Conservation (phyloP, 1,140 invertebrate genomes). For the Phocides pigmalion region DNA sequence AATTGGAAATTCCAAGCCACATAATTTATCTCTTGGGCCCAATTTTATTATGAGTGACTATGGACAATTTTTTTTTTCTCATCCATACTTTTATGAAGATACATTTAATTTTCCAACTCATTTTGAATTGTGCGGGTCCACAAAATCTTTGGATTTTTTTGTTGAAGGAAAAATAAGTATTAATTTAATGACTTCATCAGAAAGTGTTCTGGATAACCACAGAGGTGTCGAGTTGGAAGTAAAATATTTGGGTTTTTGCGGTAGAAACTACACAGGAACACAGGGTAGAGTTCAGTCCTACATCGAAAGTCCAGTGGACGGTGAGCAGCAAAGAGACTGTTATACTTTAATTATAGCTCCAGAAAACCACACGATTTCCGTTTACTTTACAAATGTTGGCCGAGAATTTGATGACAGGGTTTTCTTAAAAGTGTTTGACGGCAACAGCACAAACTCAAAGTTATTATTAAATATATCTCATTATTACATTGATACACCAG, state of each 20-base stretch:
- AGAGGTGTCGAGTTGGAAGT: slow-evolving; percentile 67
- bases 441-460: slow-evolving; percentile 69
- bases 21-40: slow-evolving; percentile 54
- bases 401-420: slow-evolving; percentile 48
- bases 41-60: slow-evolving; percentile 48
- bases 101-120: slow-evolving; percentile 49
- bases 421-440: slow-evolving; percentile 83
- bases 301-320: not conserved
- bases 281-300: slow-evolving; percentile 86
- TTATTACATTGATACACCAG: slow-evolving; percentile 48
- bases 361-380: slow-evolving; percentile 85
- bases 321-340: slow-evolving; percentile 70
- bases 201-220: slow-evolving; percentile 34
- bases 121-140: slow-evolving; percentile 53
- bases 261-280: slow-evolving; percentile 86
- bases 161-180: slow-evolving; percentile 51
- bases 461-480: slow-evolving; percentile 72
- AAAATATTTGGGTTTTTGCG: slow-evolving; percentile 78
- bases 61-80: slow-evolving; percentile 46
- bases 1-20: slow-evolving; percentile 33
- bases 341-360: slow-evolving; percentile 85
- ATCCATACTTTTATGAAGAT: slow-evolving; percentile 48
- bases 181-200: slow-evolving; percentile 58
- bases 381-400: slow-evolving; percentile 62
- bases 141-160: slow-evolving; percentile 60